Base-by-base conservation (phyloP, 64 coral and sea anemone species). In the Acropora tenuis region DNA sequence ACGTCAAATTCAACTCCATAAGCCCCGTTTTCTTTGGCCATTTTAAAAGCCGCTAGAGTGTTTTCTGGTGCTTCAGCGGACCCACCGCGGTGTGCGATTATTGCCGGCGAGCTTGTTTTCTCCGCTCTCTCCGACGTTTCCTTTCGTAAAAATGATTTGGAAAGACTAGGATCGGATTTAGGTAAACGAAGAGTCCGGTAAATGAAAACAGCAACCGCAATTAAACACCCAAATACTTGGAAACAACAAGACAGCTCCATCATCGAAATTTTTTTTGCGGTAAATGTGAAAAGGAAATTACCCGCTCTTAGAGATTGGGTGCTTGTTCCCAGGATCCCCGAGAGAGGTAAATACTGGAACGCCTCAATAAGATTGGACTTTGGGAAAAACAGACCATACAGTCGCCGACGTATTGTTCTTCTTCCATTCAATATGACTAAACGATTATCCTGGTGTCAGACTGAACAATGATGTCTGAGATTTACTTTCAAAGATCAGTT, bases 1-100 rank as follows among this genome's bases (percentile, higher is more conserved):
- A 97, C 93, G 84, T 97, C 95, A 91, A 97, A 97, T 60, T 97
- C 95, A 20, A 97, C 95, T 0, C 75, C 95, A n/a, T 44, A 47
- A 11, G 92, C 92, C 43, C 95, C 92, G 57, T 97, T 97, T 73
- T 97, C 91, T 49, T 94, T 97, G 11, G 95, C 92, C 55, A 82
- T 94, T 69, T 88, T 73, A 88, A 97, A 97, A 42, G 95, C 95
- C 18, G 84, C 92, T 13, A 97, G 69, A 43, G 95, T 97, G 73
- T 97, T 97, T 94, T 97, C 95, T 0, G 95, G 95, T 4, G 92
- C 95, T 55, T 97, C 95, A 8, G 93, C 77, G 12, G 82, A 81
- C 44, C 88, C 92, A 1, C 95, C 95, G 50, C 95, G 77, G 67
- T 97, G 95, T 2, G 92, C 95, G 18, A 97, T 90, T 4, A 91